A percentile compares a stretch with the other conserved stretches of the same genome.
Conservation (phyloP, 2,888 invertebrate species). For the Drosophila mimetica region DNA sequence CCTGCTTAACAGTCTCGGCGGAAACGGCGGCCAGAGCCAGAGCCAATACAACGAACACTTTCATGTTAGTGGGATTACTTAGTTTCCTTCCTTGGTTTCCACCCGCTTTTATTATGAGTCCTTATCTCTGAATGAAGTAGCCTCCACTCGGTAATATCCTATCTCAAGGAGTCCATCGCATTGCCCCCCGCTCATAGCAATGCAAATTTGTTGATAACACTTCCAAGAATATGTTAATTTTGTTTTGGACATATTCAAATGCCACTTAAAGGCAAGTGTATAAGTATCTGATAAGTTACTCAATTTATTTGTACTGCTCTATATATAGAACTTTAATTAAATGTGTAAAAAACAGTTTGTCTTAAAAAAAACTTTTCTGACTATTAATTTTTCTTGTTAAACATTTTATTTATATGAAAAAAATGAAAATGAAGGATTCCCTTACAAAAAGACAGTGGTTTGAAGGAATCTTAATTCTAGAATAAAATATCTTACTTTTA, state of each 20-base stretch:
- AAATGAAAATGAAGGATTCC: too few species aligned
- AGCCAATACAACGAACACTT: constrained; percentile 37
- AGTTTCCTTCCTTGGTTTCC: not conserved
- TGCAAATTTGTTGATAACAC: constrained; percentile 27
- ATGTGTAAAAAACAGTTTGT: too few species aligned
- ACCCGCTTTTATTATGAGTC: constrained; percentile 6
- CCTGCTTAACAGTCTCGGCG: constrained; percentile 17
- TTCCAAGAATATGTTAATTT: not conserved
- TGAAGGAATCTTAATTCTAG: too few species aligned
- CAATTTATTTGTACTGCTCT: not conserved
- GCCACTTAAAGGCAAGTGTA: too few species aligned
- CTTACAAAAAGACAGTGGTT: too few species aligned
- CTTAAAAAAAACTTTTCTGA: too few species aligned
- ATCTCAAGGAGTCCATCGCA: constrained; percentile 6
- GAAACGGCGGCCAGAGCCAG: constrained; percentile 34
- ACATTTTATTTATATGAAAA: too few species aligned
- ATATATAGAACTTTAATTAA: too few species aligned
- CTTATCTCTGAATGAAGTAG: constrained; percentile 18
- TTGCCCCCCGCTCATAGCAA: not conserved
- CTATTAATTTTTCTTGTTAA: too few species aligned
- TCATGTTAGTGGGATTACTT: constrained; percentile 28
- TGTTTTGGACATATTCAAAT: too few species aligned
- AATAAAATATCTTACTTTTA: too few species aligned
- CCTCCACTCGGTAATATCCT: constrained; percentile 15
- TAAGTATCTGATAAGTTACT: too few species aligned